A percentile compares a stretch with the other conserved stretches of the same genome.
Conservation (phyloP, 1,140 invertebrate species). For the Drosophila bocki region DNA sequence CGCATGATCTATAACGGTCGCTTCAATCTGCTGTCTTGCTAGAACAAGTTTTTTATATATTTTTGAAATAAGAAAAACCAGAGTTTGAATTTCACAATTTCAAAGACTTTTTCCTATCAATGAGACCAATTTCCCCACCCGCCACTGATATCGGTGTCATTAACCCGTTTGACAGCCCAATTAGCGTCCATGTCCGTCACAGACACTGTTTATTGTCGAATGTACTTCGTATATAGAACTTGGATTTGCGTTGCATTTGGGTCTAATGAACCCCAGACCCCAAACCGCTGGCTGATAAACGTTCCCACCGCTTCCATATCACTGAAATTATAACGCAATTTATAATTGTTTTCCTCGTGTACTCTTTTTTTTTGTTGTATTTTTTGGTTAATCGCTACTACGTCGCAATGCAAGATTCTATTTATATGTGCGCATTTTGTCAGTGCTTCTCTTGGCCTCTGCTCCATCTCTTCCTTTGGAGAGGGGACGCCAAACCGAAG, state of each 20-base stretch:
- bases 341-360: conserved; percentile 56
- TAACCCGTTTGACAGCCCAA: conserved; percentile 65
- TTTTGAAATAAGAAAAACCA: not conserved
- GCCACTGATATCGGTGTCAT: conserved; percentile 40
- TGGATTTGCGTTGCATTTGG: conserved; percentile 57
- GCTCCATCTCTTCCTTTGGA: conserved; percentile 7
- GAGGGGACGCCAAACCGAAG: conserved; percentile 50
- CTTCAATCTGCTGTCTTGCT: not conserved
- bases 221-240: conserved; percentile 35
- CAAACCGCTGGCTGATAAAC: conserved; percentile 56
- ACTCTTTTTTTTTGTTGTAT: conserved; percentile 3
- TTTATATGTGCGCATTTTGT: conserved; percentile 56
- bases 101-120: conserved; percentile 14
- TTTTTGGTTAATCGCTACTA: conserved; percentile 48
- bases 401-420: conserved; percentile 63
- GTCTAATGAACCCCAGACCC: conserved; percentile 62
- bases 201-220: conserved; percentile 40
- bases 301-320: conserved; percentile 38
- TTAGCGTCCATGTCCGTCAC: conserved; percentile 49
- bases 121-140: conserved; percentile 13
- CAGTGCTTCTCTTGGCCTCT: conserved; percentile 14
- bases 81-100: not conserved
- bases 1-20: not conserved
- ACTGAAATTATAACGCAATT: conserved; percentile 75
- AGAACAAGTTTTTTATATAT: not conserved